Percentiles rank a stretch among this genome's conserved stretches.
These are phyloP conservation scores for Catharus ustulatus DNA, from an alignment of 2,797 vertebrate species.

Conservation along the genomic window DNA sequence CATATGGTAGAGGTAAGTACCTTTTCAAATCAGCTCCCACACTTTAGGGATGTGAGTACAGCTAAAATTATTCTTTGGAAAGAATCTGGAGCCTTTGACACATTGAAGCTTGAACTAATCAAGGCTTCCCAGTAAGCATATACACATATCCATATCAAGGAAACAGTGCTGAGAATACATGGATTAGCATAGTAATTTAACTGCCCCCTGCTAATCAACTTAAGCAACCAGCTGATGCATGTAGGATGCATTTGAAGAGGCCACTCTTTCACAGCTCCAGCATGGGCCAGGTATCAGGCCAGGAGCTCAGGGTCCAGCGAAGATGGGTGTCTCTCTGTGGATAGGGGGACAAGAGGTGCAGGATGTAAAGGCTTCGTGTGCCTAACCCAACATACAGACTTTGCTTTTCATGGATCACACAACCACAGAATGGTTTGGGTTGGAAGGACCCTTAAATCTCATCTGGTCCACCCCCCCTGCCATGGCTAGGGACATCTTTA, in stretches of 20 bases:
- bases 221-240: slow-evolving; percentile 70
- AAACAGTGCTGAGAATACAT: slow-evolving; percentile 51
- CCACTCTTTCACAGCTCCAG: not conserved
- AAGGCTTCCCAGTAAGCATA: slow-evolving; percentile 67
- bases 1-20: slow-evolving; percentile 80
- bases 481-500: not conserved
- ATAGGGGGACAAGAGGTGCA: not conserved
- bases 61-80: slow-evolving; percentile 78
- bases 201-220: slow-evolving; percentile 74
- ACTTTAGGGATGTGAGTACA: slow-evolving; percentile 69
- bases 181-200: slow-evolving; percentile 78
- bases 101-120: slow-evolving; percentile 75
- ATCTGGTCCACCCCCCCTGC: not conserved
- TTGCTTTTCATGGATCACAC: not conserved
- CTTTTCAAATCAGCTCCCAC: slow-evolving; percentile 78
- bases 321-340: accelerated
- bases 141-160: slow-evolving; percentile 76
- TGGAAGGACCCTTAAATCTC: not conserved
- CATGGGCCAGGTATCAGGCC: slow-evolving; percentile 23
- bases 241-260: slow-evolving; percentile 22
- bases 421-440: not conserved
- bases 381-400: not conserved
- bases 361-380: not conserved
- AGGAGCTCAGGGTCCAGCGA: not conserved
- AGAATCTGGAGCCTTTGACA: slow-evolving; percentile 76